A percentile compares a stretch with the other conserved stretches of the same genome.
Conservation (phyloP, 2,113 vertebrate species). For the Callospermophilus lateralis region DNA sequence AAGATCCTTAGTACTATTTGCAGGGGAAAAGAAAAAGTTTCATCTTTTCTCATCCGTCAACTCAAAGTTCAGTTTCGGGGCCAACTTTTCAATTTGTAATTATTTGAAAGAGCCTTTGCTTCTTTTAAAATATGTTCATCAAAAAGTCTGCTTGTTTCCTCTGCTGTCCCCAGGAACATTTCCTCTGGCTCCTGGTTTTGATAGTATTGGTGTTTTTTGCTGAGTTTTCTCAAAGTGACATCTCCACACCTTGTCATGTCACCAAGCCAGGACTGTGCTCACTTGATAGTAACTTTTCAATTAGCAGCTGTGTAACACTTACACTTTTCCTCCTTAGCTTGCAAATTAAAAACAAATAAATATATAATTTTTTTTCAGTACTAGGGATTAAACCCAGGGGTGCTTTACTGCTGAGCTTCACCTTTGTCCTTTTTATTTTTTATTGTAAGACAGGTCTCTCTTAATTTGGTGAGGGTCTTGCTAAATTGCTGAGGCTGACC, state of each 20-base stretch:
- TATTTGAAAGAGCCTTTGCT: not conserved
- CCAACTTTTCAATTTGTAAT: conserved; percentile 1
- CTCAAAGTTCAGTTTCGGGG: not conserved
- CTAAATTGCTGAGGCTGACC: too few species aligned
- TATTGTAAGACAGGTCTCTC: too few species aligned
- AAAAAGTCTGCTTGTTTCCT: not conserved
- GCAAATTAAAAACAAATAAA: not conserved
- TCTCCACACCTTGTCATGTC: not conserved
- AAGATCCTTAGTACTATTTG: conserved; percentile 16
- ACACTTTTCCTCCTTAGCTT: not conserved
- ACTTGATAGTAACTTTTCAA: not conserved
- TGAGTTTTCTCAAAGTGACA: not conserved
- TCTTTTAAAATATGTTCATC: not conserved
- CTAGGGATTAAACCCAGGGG: too few species aligned
- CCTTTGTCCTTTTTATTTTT: too few species aligned
- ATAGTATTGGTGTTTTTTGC: not conserved
- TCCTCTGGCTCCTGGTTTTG: not conserved
- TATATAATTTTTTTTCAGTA: not conserved
- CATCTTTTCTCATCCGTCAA: conserved; percentile 2
- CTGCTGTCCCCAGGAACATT: not conserved
- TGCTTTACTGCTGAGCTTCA: too few species aligned
- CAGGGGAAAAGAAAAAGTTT: not conserved
- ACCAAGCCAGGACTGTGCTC: not conserved
- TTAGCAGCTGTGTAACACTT: not conserved
- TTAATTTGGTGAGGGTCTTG: too few species aligned